phyloP scores from a whole-genome alignment of 2,113 vertebrate species.

The Myodes glareolus region DNA sequence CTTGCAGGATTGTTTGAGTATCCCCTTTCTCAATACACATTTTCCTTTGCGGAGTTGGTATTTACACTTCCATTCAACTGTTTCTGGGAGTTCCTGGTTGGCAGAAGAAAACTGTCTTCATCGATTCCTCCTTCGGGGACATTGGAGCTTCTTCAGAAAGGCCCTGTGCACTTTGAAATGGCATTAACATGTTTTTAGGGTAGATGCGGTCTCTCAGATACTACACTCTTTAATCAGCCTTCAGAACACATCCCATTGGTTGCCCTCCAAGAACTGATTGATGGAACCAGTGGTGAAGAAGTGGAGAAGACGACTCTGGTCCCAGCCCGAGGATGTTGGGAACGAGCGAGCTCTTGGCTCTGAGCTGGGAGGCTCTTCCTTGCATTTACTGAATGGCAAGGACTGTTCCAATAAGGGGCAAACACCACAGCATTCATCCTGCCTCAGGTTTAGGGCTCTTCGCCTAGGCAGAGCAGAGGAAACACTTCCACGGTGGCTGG shows the following conservation, averaged over 20 bases:
- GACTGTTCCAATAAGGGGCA: neutral
- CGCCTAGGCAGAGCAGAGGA: neutral
- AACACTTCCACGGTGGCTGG: neutral
- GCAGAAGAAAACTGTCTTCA: neutral
- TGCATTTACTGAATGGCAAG: neutral
- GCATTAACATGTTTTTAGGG: neutral
- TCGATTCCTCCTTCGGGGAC: fast-evolving
- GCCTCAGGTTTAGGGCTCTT: neutral
- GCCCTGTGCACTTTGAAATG: neutral
- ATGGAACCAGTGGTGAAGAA: neutral
- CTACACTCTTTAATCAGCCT: neutral
- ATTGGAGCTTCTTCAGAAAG: neutral
- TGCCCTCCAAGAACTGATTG: neutral
- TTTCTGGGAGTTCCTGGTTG: neutral
- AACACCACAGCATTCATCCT: neutral
- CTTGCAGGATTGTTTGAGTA: neutral
- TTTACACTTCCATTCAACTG: neutral
- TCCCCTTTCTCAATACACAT: neutral
- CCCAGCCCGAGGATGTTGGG: neutral
- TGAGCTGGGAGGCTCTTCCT: neutral
- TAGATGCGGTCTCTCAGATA: neutral
- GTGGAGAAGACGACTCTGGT: neutral
- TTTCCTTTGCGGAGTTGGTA: slow-evolving; percentile 12
- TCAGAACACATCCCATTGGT: neutral
- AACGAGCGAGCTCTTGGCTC: neutral